phyloP scores from a whole-genome alignment of 1,140 invertebrate genomes.

The Rhyacophila brunnea region DNA sequence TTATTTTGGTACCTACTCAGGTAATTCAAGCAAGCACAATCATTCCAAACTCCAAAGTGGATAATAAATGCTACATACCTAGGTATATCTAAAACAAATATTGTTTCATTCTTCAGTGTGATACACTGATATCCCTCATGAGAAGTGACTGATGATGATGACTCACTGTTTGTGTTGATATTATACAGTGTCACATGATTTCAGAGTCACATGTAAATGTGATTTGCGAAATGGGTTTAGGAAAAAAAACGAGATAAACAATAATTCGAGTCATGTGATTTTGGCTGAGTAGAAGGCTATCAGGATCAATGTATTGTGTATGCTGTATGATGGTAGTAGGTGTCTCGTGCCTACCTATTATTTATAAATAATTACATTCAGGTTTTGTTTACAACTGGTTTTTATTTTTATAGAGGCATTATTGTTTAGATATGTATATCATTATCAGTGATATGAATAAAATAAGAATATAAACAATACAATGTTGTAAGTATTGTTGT shows the following conservation, averaged over 20 bases:
- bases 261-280: slow-evolving; percentile 3
- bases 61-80: neutral
- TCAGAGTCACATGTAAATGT: slow-evolving; percentile 15
- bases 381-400: too few species aligned
- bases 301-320: neutral
- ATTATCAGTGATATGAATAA: too few species aligned
- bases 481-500: too few species aligned
- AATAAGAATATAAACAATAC: too few species aligned
- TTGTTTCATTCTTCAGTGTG: neutral
- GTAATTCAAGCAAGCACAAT: neutral
- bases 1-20: too few species aligned
- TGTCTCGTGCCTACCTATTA: too few species aligned
- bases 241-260: slow-evolving; percentile 8
- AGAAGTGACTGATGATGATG: neutral
- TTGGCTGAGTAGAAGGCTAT: neutral
- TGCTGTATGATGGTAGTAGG: too few species aligned
- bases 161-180: slow-evolving; percentile 10
- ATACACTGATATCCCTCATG: slow-evolving; percentile 1
- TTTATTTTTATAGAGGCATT: too few species aligned
- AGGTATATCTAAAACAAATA: too few species aligned
- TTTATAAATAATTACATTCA: too few species aligned
- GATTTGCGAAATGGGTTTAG: slow-evolving; percentile 11
- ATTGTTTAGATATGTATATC: too few species aligned
- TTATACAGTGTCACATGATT: slow-evolving; percentile 13
- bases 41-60: neutral